Evolutionary conservation across 2,888 invertebrate species (phyloP).

Genomic region (Papilio protenor): DNA sequence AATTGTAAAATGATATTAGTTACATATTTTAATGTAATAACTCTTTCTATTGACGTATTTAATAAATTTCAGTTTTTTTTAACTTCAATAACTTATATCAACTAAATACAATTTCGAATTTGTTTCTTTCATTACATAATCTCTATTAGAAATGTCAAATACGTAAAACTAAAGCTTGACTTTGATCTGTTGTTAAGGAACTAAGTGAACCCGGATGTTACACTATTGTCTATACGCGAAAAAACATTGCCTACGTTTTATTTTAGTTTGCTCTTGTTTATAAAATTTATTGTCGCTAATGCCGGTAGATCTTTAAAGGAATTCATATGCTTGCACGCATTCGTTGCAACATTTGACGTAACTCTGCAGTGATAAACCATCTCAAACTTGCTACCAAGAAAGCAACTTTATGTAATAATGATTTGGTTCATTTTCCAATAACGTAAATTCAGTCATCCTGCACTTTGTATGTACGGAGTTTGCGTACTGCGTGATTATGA

Average conservation of each 20-base stretch:
- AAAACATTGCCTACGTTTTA: neutral
- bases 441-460: neutral
- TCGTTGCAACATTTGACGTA: conserved; percentile 25
- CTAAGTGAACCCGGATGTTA: neutral
- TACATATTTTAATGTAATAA: neutral
- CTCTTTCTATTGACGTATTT: neutral
- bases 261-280: neutral
- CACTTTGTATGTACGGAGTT: conserved; percentile 18
- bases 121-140: no score
- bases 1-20: neutral
- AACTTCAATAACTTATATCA: neutral
- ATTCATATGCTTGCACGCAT: conserved; percentile 16
- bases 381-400: neutral
- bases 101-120: neutral
- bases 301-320: conserved; percentile 6
- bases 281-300: conserved; percentile 14
- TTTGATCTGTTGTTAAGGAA: neutral
- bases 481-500: conserved; percentile 8
- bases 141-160: neutral
- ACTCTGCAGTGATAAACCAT: neutral
- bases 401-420: neutral
- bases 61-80: no score
- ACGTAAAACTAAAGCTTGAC: neutral
- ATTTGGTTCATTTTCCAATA: conserved; percentile 27
- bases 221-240: neutral